Evolutionary conservation across 2,888 invertebrate genomes (phyloP), one percentile per base, ranked within the genome.

Genomic region (Steinernema scapterisci): DNA sequence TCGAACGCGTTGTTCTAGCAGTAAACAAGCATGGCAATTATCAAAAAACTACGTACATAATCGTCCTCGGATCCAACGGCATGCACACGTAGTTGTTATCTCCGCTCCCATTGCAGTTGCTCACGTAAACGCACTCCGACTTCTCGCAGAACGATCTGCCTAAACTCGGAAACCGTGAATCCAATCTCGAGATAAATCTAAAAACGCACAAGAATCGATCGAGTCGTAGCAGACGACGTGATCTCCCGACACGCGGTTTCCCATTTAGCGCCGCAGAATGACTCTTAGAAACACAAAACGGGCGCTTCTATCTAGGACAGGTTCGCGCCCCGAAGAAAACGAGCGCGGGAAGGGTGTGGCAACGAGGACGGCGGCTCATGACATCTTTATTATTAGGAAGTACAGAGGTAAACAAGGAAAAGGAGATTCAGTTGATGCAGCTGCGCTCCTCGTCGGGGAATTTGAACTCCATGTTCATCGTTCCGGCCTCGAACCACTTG

Each of bases 101-200:
- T 0, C 76, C 76, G 11, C 73, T 70, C 16, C 80, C 81, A 76
- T 84, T 83, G 74, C 84, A 84, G 46, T 83, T 82, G 63, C 83
- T 79, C 38, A 84, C 77, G 71, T 79, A 83, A 2, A 84, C 78
- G 71, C 84, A 84, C 70, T 84, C 84, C n/a, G 82, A 82, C 52
- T 81, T 80, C 63, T 83, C 82, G 70, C 84, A 84, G n/a, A 71
- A 74, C 23, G 73, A 51, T n/a, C 75, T 73, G 70, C 48, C 74
- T 48, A 27, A 73, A 70, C 23, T 11, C 7, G 11, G 23, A 7
- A 21, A 21, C 21, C 44, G 38, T 6, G 9, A 38, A 38, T 38
- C 9, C 38, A 38, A 38, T 38, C 38, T 38, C n/a, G 3, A 27
- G 21, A 25, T 71, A 6, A 16, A 16, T 16, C 71, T 11, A 45